Base-by-base conservation (phyloP, 92 coral and sea anemone genomes). In the Epizoanthus scotinus region DNA sequence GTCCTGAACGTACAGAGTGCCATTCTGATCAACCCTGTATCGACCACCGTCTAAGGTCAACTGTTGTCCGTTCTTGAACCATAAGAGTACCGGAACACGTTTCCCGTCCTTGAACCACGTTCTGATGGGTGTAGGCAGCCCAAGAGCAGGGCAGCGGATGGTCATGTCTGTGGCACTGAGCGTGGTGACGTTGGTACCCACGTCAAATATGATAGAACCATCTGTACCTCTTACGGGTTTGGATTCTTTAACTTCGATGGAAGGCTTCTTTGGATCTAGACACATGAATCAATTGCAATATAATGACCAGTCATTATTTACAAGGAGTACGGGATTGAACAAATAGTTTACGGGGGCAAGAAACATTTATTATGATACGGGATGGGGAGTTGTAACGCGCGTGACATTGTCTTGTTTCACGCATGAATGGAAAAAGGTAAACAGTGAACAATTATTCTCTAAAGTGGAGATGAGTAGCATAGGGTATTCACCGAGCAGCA, bases 51-150 rank as follows among this genome's bases (percentile, higher is more conserved):
- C 68, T 12, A 75, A 7, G 22, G 47, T 25, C 22, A 75, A 52
- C 19, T 58, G 67, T 28, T 75, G 40, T 31, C 81, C 81, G 21
- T 75, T 21, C 19, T 75, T 75, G 57, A 31, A 75, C 81, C 81
- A 75, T 54, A 36, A 38, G 21, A 75, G 25, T 15, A 75, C 81
- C 5, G 67, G 81, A 27, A 88, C 20, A 10, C 21, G 87, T 71
- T 78, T 61, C 17, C 90, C 89, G 24, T 87, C 89, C 75, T 84
- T 92, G 14, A 68, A 55, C 94, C 94, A 92, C 40, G 80, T 78
- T 63, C 81, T 86, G 10, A 91, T 70, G 8, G 97, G 94, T 25
- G 65, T 87, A n/a, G 97, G 97, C 31, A 90, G 64, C 1, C 97
- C 97, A 56, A 86, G 82, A 0, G 97, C 90, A 9, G 87, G 84